Conservation (phyloP, 92 coral and sea anemone genomes). For the Phymanthus crucifer region DNA sequence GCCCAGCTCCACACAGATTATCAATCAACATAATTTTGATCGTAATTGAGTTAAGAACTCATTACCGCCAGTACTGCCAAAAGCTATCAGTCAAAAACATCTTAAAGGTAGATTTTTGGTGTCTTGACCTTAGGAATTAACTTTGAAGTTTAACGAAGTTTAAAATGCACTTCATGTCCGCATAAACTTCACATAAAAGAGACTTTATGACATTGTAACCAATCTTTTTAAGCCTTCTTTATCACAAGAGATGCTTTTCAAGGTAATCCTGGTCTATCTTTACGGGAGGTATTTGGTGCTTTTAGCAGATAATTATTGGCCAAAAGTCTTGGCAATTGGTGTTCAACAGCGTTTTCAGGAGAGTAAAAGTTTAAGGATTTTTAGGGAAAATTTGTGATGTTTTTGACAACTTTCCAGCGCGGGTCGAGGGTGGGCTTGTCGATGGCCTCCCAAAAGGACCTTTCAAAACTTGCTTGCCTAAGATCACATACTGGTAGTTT, state of each 20-base stretch:
- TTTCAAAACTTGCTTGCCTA: too few species aligned
- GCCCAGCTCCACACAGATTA: constrained; percentile 20
- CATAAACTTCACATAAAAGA: constrained; percentile 20
- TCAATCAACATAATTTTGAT: constrained; percentile 30
- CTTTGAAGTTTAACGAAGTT: constrained; percentile 27
- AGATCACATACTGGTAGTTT: too few species aligned
- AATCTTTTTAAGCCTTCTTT: background rate
- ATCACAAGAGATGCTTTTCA: background rate
- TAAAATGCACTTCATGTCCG: constrained; percentile 37
- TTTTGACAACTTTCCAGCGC: background rate
- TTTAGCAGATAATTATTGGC: background rate
- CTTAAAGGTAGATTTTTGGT: constrained; percentile 5
- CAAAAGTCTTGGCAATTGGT: background rate
- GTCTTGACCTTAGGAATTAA: constrained; percentile 35
- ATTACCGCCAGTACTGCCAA: background rate
- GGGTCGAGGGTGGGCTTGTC: too few species aligned
- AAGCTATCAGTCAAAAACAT: constrained; percentile 41
- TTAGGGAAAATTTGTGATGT: background rate
- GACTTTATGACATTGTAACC: constrained; percentile 22
- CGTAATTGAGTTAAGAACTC: constrained; percentile 39
- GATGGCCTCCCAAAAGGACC: too few species aligned
- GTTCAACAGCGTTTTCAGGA: background rate
- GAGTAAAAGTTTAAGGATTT: background rate
- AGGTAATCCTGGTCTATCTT: background rate
- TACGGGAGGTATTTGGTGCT: background rate